These are phyloP conservation scores for Pogonomyrmex barbatus DNA, from an alignment of 1,140 invertebrate species.

Conservation along the genomic window DNA sequence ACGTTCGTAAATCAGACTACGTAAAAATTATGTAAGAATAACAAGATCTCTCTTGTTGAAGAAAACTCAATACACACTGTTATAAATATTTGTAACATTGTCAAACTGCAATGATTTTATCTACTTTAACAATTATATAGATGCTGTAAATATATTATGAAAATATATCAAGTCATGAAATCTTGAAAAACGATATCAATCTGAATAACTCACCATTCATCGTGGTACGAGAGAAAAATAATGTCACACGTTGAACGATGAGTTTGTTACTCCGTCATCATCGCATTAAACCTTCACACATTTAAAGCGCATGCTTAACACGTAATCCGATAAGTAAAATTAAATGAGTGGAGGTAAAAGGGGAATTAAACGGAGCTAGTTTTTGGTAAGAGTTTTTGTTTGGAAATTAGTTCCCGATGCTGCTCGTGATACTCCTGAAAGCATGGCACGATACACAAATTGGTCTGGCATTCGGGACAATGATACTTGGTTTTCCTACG, in stretches of 20 bases:
- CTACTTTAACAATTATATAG: slow-evolving; percentile 19
- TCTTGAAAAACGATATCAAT: slow-evolving; percentile 17
- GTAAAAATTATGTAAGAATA: slow-evolving; percentile 22
- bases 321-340: slow-evolving; percentile 23
- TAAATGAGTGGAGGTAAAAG: slow-evolving; percentile 26
- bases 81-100: slow-evolving; percentile 6
- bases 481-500: slow-evolving; percentile 95
- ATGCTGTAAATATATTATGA: slow-evolving; percentile 48
- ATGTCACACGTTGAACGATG: slow-evolving; percentile 1
- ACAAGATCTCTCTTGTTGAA: neutral
- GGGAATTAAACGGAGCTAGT: slow-evolving; percentile 81
- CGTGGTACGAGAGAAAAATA: slow-evolving; percentile 10
- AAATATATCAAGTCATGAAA: slow-evolving; percentile 46
- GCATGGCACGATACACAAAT: slow-evolving; percentile 94
- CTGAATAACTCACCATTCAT: neutral
- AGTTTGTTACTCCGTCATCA: neutral
- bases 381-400: slow-evolving; percentile 84
- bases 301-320: slow-evolving; percentile 34
- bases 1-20: neutral
- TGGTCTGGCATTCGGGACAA: slow-evolving; percentile 94
- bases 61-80: slow-evolving; percentile 9
- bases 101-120: slow-evolving; percentile 6
- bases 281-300: slow-evolving; percentile 1
- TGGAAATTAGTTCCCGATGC: slow-evolving; percentile 78
- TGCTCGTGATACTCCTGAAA: slow-evolving; percentile 93